A percentile compares a stretch with the other conserved stretches of the same genome.
Evolutionary conservation across 2,113 vertebrate genomes (phyloP).

Genomic region (Camelus dromedarius): DNA sequence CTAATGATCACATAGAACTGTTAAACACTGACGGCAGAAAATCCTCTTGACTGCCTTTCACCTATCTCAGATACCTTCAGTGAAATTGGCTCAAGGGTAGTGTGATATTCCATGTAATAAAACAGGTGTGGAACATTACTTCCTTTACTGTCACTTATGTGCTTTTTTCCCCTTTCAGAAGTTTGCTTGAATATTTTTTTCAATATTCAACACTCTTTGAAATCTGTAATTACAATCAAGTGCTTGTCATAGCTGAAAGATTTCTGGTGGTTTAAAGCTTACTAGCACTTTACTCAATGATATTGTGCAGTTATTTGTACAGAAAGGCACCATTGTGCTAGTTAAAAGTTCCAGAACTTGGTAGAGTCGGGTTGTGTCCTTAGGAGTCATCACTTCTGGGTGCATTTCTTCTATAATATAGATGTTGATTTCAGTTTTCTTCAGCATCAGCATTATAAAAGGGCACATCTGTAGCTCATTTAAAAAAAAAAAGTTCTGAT

Average conservation of each 20-base stretch:
- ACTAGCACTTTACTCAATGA: constrained; percentile 76
- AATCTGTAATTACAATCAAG: constrained; percentile 63
- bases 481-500: constrained; percentile 37
- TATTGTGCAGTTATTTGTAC: constrained; percentile 76
- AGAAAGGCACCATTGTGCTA: constrained; percentile 59
- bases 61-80: neutral
- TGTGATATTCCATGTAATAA: constrained; percentile 36
- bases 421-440: constrained; percentile 1
- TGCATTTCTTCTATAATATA: constrained; percentile 30
- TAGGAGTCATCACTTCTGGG: neutral
- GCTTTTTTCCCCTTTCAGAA: neutral
- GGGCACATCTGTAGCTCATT: neutral
- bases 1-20: neutral
- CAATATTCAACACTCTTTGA: constrained; percentile 43
- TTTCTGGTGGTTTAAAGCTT: constrained; percentile 76
- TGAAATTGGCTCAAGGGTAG: constrained; percentile 26
- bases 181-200: constrained; percentile 22
- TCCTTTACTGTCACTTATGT: constrained; percentile 6
- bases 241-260: constrained; percentile 71
- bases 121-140: constrained; percentile 44
- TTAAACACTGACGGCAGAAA: constrained; percentile 25
- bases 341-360: constrained; percentile 24
- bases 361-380: constrained; percentile 38
- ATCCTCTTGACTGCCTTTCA: neutral
- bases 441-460: constrained; percentile 46